Evolutionary conservation across 2,888 invertebrate species (phyloP).

Genomic region (Sipha maydis): DNA sequence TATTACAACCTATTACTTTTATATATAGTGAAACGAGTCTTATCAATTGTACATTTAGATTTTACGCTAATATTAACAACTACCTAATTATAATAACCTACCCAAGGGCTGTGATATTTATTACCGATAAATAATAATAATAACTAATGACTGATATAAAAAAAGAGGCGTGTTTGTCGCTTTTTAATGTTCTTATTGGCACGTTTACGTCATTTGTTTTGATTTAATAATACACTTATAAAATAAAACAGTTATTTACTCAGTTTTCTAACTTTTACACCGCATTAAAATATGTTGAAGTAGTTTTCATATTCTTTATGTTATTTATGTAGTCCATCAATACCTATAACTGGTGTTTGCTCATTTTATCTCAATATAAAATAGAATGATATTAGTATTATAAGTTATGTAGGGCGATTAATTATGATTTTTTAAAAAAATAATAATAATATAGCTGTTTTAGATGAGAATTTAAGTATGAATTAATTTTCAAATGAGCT

Average conservation of each 20-base stretch:
- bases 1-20: constrained; percentile 26
- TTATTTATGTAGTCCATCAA: too few species aligned
- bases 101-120: constrained; percentile 1
- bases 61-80: constrained; percentile 10
- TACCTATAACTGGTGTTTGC: too few species aligned
- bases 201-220: constrained; percentile 4
- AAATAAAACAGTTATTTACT: neutral
- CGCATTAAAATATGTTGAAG: too few species aligned
- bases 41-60: neutral
- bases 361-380: too few species aligned
- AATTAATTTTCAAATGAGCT: too few species aligned
- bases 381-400: too few species aligned
- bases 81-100: neutral
- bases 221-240: neutral
- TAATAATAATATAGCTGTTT: too few species aligned
- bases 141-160: neutral
- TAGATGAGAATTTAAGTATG: too few species aligned
- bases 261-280: too few species aligned
- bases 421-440: too few species aligned
- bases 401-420: too few species aligned
- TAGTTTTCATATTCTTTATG: too few species aligned
- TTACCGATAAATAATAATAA: neutral
- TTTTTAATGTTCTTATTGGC: constrained; percentile 14
- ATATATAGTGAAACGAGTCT: constrained; percentile 20
- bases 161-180: neutral